Conservation (phyloP, 2,888 invertebrate species). For the Litoditis marina region DNA sequence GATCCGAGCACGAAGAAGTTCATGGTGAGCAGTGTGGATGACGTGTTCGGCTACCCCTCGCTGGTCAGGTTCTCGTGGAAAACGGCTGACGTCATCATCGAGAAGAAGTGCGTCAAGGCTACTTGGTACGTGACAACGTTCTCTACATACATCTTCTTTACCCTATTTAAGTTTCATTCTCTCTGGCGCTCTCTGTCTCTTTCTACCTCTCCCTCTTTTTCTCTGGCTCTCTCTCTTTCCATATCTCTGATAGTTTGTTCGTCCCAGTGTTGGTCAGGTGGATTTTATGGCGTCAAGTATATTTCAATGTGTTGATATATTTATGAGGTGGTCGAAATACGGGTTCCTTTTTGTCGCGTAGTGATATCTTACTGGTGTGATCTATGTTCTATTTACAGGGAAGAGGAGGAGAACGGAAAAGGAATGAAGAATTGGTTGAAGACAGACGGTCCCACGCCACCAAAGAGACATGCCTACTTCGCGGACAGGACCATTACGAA, state of each 20-base stretch:
- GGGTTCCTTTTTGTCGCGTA: no score
- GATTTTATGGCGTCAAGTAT: no score
- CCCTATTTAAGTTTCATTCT: no score
- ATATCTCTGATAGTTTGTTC: no score
- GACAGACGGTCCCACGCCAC: constrained; percentile 11
- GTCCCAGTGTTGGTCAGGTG: no score
- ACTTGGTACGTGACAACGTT: constrained; percentile 64
- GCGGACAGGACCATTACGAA: constrained; percentile 31
- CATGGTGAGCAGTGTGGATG: constrained; percentile 76
- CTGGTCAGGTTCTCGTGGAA: constrained; percentile 96
- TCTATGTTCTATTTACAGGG: constrained; percentile 5
- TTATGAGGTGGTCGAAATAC: no score
- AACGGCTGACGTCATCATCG: constrained; percentile 79
- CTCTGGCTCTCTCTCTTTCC: no score
- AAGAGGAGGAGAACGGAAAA: constrained; percentile 8
- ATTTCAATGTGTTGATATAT: no score
- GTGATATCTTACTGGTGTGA: no score
- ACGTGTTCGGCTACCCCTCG: constrained; percentile 88
- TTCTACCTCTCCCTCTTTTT: no score
- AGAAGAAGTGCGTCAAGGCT: constrained; percentile 69
- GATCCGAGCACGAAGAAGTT: constrained; percentile 93
- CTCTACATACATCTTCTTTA: no score
- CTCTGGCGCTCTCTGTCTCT: no score
- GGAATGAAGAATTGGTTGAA: constrained; percentile 27
- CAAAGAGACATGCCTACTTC: constrained; percentile 36